Conservation (phyloP, 2,113 vertebrate genomes). For the Sus scrofa region DNA sequence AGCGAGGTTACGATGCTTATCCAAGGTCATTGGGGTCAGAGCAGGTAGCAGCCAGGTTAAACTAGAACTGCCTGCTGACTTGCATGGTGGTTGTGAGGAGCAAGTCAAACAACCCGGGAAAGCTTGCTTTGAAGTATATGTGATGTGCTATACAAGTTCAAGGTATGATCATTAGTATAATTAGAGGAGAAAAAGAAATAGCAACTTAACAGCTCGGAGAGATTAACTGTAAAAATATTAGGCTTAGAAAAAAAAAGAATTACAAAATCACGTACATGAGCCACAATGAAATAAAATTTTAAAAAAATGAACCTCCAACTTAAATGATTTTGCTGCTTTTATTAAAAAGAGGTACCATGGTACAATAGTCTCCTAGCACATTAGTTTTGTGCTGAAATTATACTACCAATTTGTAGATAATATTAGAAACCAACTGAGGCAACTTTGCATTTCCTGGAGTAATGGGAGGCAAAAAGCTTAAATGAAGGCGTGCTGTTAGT, state of each 20-base stretch:
- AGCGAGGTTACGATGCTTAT: background rate
- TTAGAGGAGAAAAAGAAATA: slow-evolving; percentile 51
- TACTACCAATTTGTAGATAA: slow-evolving; percentile 71
- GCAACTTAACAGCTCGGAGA: background rate
- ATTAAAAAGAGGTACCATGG: slow-evolving; percentile 73
- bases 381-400: slow-evolving; percentile 75
- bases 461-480: slow-evolving; percentile 72
- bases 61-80: background rate
- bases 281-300: slow-evolving; percentile 67
- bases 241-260: slow-evolving; percentile 72
- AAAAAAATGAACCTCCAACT: slow-evolving; percentile 55
- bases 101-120: background rate
- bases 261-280: slow-evolving; percentile 63
- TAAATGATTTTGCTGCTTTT: slow-evolving; percentile 78
- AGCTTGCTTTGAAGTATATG: slow-evolving; percentile 42
- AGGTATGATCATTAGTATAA: slow-evolving; percentile 27
- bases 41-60: background rate
- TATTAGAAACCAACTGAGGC: slow-evolving; percentile 75
- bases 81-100: background rate
- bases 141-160: background rate
- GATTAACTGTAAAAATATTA: slow-evolving; percentile 66
- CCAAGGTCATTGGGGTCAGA: background rate
- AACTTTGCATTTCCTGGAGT: slow-evolving; percentile 80
- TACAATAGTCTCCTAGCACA: slow-evolving; percentile 61
- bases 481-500: slow-evolving; percentile 78